phyloP scores from a whole-genome alignment of 2,888 invertebrate genomes.

The Pantelozetes paolii region DNA sequence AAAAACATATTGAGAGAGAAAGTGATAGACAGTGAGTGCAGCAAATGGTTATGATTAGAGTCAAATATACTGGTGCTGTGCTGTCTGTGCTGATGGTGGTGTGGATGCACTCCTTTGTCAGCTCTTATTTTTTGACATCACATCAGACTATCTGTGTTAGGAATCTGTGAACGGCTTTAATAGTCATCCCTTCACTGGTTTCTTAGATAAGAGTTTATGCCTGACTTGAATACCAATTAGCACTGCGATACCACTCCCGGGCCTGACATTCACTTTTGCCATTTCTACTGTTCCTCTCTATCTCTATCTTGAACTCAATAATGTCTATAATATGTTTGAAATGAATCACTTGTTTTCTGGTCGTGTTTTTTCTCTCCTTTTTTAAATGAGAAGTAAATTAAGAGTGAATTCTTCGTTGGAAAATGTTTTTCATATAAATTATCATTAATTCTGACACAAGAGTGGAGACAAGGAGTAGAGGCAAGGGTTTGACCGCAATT shows the following conservation, averaged over 20 bases:
- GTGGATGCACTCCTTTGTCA: conserved; percentile 12
- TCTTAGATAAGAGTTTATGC: conserved; percentile 29
- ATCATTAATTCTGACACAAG: background rate
- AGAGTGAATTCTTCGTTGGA: background rate
- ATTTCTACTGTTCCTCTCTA: background rate
- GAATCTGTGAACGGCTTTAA: conserved; percentile 32
- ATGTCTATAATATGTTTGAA: background rate
- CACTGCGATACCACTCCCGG: conserved; percentile 8
- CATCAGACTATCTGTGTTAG: background rate
- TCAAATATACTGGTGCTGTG: background rate
- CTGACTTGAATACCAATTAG: conserved; percentile 33
- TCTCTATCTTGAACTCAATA: background rate
- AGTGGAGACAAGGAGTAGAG: background rate
- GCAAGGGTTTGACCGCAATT: no score
- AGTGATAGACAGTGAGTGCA: no score
- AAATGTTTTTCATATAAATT: background rate
- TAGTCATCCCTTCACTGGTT: conserved; percentile 23
- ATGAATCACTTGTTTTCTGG: conserved; percentile 12
- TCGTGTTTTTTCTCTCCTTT: conserved; percentile 14
- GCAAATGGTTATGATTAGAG: background rate
- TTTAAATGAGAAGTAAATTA: conserved; percentile 10
- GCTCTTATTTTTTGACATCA: conserved; percentile 19
- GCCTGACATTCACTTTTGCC: background rate
- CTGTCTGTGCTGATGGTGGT: background rate
- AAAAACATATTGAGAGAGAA: background rate